A percentile compares a stretch with the other conserved stretches of the same genome.
phyloP scores from a whole-genome alignment of 2,113 vertebrate genomes.

The Tyto alba region DNA sequence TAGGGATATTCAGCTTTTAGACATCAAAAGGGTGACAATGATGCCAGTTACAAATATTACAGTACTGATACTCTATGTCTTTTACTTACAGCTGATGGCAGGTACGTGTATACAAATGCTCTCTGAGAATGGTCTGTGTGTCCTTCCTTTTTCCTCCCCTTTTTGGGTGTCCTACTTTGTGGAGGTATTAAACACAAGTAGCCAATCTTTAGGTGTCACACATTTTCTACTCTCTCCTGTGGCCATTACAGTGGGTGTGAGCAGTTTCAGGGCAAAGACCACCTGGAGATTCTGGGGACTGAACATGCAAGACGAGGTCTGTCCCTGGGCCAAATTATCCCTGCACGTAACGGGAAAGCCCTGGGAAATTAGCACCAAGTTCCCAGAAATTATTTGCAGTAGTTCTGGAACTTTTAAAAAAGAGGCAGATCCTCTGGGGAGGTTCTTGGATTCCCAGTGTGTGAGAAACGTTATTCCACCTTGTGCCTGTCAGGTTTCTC shows the following conservation, averaged over 20 bases:
- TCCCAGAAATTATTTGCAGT: background rate
- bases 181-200: background rate
- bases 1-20: background rate
- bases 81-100: background rate
- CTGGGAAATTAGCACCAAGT: background rate
- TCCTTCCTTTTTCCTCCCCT: background rate
- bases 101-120: background rate
- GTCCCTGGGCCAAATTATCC: background rate
- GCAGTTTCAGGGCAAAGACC: background rate
- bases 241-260: background rate
- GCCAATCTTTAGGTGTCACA: background rate
- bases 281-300: background rate
- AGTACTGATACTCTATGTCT: background rate
- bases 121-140: background rate
- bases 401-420: background rate
- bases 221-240: background rate
- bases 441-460: background rate
- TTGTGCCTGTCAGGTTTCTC: background rate
- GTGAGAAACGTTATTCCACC: background rate
- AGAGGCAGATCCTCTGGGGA: background rate
- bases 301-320: background rate
- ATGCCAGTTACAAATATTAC: background rate
- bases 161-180: background rate
- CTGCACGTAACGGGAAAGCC: background rate
- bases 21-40: background rate